These are phyloP conservation scores for Nannoperca obscura DNA, from an alignment of 2,797 vertebrate species.

Conservation along the genomic window DNA sequence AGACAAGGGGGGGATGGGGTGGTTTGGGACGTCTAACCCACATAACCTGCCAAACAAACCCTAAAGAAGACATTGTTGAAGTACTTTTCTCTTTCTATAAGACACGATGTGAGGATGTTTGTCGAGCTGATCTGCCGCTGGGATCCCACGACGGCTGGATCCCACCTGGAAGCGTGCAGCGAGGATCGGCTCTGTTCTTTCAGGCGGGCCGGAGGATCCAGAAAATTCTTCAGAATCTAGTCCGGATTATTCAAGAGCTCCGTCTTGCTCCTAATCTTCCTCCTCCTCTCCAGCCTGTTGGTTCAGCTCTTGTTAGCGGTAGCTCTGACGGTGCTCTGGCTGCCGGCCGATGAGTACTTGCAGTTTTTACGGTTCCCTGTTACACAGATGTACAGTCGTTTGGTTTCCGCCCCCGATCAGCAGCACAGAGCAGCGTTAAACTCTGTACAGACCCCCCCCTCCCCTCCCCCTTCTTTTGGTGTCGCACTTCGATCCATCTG, in stretches of 20 bases:
- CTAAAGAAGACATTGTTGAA: constrained; percentile 83
- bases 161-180: constrained; percentile 36
- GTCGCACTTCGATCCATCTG: constrained; percentile 69
- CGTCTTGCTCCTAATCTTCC: constrained; percentile 47
- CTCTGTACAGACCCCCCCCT: constrained; percentile 83
- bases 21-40: constrained; percentile 41
- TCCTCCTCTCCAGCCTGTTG: constrained; percentile 50
- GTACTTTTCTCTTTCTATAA: constrained; percentile 71
- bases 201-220: constrained; percentile 43
- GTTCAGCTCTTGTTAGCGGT: constrained; percentile 61
- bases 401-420: constrained; percentile 57
- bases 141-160: constrained; percentile 45
- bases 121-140: constrained; percentile 37
- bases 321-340: constrained; percentile 53
- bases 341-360: constrained; percentile 39
- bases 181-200: constrained; percentile 43
- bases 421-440: constrained; percentile 65
- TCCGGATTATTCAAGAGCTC: constrained; percentile 58
- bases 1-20: constrained; percentile 23
- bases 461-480: constrained; percentile 61
- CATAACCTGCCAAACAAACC: constrained; percentile 77
- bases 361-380: constrained; percentile 62
- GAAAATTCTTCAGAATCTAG: constrained; percentile 40
- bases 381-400: constrained; percentile 78
- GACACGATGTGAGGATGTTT: constrained; percentile 65